Base-by-base conservation (phyloP, 1,140 invertebrate genomes). In the Zeugodacus cucurbitae region DNA sequence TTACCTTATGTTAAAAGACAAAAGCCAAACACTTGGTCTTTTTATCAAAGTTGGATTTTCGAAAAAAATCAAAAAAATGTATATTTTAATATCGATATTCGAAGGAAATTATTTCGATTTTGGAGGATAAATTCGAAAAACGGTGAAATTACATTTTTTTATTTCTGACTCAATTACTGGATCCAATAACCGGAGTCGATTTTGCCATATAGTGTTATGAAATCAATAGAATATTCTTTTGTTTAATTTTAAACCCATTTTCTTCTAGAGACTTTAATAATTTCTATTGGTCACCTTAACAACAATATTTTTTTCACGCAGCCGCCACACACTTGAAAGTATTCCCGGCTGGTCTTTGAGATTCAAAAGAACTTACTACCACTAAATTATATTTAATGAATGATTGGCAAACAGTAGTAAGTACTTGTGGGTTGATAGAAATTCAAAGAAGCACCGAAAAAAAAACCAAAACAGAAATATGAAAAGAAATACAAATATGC, bases 361-460 rank as follows among this genome's bases (percentile, higher is more conserved):
- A n/a, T 7, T 7, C 41, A 82, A 82, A 82, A 41, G n/a, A 82
- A 82, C 44, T 82, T 82, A 41, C n/a, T 48, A 82, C 74, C 74
- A 82, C 37, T 82, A 82, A 82, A 82, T 82, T 82, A 82, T 82
- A 48, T 48, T 82, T 82, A 82, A 82, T 48, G 74, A 48, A 82
- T 82, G 34, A 34, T 74, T 82, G 41, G 41, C 74, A 82, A 82
- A 48, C 74, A 54, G 26, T 29, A 82, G 64, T 70, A 70, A 32
- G 41, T 48, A 82, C 74, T 82, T 82, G 41, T 82, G n/a, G 74
- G 44, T 82, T 82, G 74, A 48, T 22, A 82, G 29, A 82, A 48
- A 26, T 2, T 17, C 8, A 10, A 29, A 34, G 3, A 4, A 17
- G 64, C 64, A 70, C 48, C n/a, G n/a, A n/a, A 20, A 62, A 62